Base-by-base conservation (phyloP, 2,113 vertebrate species). In the Callaeas wilsoni region DNA sequence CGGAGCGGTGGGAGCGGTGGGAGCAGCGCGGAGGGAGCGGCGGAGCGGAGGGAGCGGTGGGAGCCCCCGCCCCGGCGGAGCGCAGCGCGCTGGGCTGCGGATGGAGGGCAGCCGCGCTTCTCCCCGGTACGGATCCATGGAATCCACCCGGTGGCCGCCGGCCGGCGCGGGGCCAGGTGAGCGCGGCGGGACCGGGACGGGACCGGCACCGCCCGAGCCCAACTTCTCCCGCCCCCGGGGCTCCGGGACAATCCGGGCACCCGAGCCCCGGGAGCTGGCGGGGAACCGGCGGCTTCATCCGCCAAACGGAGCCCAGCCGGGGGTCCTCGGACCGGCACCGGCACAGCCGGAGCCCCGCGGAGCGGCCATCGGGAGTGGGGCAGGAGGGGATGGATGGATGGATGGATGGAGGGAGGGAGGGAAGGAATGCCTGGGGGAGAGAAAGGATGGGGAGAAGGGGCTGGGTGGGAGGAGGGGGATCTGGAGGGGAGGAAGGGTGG, bases 71-170 rank as follows among this genome's bases (percentile, higher is more conserved):
- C 59, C 41, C 44, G 53, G 62, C 29, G 63, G 60, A 41, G 30
- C 35, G 22, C 33, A 9, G 64, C 46, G 46, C 81, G 17, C 74
- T 18, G 85, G 26, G 81, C 80, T 77, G 85, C 70, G 65, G 59
- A 92, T 94, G 89, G 98, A 98, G 88, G 97, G 97, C 71, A 96
- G 67, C 87, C 96, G 86, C 84, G 88, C 96, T 15, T 92, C 98
- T 37, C 93, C 97, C 82, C 98, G 97, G 53, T 98, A 98, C 70
- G 98, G 98, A 64, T 98, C 98, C 39, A 96, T 99, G 97, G 98
- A 98, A 95, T 93, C 97, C 96, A 98, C 98, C 46, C 97, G 97
- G 47, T 98, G 98, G 98, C 97, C 92, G 64, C 87, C 94, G 76
- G 77, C 87, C 62, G 97, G 95, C 23, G 52, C 62, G 89, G 91